Evolutionary conservation across 2,797 vertebrate species (phyloP).

Genomic region (Chlorospingus flavigularis): DNA sequence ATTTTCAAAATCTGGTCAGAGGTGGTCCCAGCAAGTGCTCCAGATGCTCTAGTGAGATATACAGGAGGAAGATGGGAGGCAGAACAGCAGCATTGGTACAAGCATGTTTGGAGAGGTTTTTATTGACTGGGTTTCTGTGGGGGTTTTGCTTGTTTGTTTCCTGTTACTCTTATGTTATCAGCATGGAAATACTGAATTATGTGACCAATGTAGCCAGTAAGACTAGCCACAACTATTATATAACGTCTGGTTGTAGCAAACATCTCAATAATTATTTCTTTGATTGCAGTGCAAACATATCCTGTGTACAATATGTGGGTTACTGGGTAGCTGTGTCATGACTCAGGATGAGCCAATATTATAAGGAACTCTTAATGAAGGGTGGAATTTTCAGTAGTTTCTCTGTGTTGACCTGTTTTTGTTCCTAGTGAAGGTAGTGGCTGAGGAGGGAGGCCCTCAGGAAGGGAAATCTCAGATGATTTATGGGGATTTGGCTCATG

Average conservation of each 20-base stretch:
- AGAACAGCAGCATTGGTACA: background rate
- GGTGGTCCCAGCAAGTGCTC: background rate
- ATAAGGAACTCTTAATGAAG: constrained; percentile 41
- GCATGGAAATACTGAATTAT: constrained; percentile 51
- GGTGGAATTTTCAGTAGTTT: constrained; percentile 49
- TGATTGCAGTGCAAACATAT: constrained; percentile 57
- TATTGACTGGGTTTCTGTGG: background rate
- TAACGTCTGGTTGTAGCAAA: constrained; percentile 58
- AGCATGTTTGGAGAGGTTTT: background rate
- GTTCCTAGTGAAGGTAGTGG: background rate
- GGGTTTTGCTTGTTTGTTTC: constrained; percentile 30
- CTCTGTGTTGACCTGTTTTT: constrained; percentile 3
- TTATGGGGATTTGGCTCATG: background rate
- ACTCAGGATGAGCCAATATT: constrained; percentile 49
- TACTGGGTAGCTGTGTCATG: constrained; percentile 63
- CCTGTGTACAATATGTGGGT: constrained; percentile 64
- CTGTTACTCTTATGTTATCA: constrained; percentile 60
- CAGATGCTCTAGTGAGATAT: background rate
- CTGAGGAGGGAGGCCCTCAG: background rate
- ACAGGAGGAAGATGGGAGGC: background rate
- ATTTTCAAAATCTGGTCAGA: background rate
- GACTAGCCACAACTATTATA: constrained; percentile 69
- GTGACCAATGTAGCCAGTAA: constrained; percentile 61
- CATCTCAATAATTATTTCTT: constrained; percentile 53
- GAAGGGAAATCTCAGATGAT: background rate